A percentile compares a stretch with the other conserved stretches of the same genome.
Conservation (phyloP, 1,140 invertebrate species). For the Amphibalanus amphitrite region DNA sequence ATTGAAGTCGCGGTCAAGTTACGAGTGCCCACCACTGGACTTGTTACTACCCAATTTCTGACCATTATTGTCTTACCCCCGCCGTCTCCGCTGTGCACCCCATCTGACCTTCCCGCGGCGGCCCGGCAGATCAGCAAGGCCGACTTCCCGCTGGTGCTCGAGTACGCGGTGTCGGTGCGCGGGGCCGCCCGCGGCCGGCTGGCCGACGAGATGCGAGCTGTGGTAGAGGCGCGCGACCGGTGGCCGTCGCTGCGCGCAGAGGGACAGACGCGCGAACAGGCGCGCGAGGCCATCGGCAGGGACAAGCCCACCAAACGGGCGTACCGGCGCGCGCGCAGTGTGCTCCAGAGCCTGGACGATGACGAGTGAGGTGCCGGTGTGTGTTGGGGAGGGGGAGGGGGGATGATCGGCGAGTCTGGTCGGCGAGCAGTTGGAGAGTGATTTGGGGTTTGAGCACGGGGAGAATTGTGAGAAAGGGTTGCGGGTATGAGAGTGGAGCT, state of each 20-base stretch:
- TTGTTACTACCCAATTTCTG: too few relatives aligned
- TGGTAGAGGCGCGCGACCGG: background rate
- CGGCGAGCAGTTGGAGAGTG: too few relatives aligned
- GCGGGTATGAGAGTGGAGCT: too few relatives aligned
- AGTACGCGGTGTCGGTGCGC: background rate
- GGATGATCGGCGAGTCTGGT: background rate
- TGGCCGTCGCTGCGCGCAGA: background rate
- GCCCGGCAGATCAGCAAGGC: background rate
- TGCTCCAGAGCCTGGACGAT: background rate
- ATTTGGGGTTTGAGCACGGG: too few relatives aligned
- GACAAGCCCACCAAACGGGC: background rate
- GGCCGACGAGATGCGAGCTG: background rate
- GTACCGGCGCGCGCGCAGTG: background rate
- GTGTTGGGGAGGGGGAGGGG: background rate
- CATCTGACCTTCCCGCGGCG: too few relatives aligned
- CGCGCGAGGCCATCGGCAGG: background rate
- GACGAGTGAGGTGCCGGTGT: background rate
- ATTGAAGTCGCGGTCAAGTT: too few relatives aligned
- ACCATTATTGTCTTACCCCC: too few relatives aligned
- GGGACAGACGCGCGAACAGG: background rate
- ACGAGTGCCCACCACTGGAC: too few relatives aligned
- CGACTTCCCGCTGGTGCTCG: background rate
- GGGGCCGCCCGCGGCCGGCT: background rate
- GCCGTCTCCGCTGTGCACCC: too few relatives aligned
- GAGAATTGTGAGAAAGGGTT: too few relatives aligned